A percentile compares a stretch with the other conserved stretches of the same genome.
Evolutionary conservation across 2,888 invertebrate species (phyloP).

Genomic region (Camponotus fellah): DNA sequence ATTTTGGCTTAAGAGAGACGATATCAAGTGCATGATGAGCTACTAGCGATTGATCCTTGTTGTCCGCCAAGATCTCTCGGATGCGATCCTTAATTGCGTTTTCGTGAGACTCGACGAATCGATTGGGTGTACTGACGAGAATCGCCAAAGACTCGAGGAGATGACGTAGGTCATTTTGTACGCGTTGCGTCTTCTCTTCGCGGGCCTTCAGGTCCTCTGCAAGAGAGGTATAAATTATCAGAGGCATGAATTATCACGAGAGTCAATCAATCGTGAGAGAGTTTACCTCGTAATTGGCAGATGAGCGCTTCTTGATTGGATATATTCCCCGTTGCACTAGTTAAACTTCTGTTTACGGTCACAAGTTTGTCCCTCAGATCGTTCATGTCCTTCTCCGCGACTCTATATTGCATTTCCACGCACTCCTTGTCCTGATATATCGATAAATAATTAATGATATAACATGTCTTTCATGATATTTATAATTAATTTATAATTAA

Average conservation of each 20-base stretch:
- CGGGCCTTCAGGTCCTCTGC: constrained; percentile 90
- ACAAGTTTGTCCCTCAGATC: constrained; percentile 90
- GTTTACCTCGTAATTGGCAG: constrained; percentile 89
- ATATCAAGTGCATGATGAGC: background rate
- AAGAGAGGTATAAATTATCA: constrained; percentile 13
- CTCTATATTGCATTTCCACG: constrained; percentile 90
- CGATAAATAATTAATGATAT: background rate
- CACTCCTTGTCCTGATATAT: constrained; percentile 90
- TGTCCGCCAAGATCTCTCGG: constrained; percentile 92
- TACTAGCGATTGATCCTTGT: constrained; percentile 92
- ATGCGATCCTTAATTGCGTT: constrained; percentile 93
- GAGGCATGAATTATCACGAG: background rate
- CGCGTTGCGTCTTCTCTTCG: constrained; percentile 90
- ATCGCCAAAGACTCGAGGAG: constrained; percentile 91
- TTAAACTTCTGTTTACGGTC: constrained; percentile 89
- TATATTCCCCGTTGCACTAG: constrained; percentile 90
- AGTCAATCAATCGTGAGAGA: background rate
- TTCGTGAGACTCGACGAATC: constrained; percentile 93
- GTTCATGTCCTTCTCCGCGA: constrained; percentile 91
- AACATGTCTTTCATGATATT: background rate
- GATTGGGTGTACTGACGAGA: constrained; percentile 90
- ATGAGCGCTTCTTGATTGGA: constrained; percentile 91
- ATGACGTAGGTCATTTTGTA: constrained; percentile 90
- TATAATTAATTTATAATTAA: too few species aligned
- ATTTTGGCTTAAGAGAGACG: background rate